Percentiles rank a stretch among this genome's conserved stretches.
Evolutionary conservation across 2,113 vertebrate genomes (phyloP).

Genomic region (Channa maculata): DNA sequence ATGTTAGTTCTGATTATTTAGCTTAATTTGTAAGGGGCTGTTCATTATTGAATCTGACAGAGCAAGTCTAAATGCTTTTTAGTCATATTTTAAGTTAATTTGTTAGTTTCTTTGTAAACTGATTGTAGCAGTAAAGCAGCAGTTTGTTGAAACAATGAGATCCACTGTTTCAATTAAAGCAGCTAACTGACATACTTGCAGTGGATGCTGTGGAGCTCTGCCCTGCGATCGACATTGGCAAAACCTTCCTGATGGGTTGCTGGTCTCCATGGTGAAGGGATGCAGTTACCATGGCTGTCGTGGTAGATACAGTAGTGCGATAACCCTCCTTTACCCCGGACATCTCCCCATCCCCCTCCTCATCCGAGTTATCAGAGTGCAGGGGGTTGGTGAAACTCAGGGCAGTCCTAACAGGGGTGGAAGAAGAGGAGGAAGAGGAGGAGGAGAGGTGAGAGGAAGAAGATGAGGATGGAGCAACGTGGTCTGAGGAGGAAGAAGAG

Average conservation of each 20-base stretch:
- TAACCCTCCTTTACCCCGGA: slow-evolving; percentile 40
- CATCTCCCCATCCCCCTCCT: slow-evolving; percentile 86
- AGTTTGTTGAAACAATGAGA: slow-evolving; percentile 3
- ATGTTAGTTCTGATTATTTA: neutral
- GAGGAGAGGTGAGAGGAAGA: slow-evolving; percentile 71
- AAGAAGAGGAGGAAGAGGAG: slow-evolving; percentile 70
- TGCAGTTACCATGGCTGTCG: slow-evolving; percentile 88
- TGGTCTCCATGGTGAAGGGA: slow-evolving; percentile 80
- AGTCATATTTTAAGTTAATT: no score
- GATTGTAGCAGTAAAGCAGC: slow-evolving; percentile 9
- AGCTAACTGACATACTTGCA: slow-evolving; percentile 86
- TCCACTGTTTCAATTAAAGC: slow-evolving; percentile 1
- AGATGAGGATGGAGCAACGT: slow-evolving; percentile 64
- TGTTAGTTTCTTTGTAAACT: neutral
- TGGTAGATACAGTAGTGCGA: slow-evolving; percentile 85
- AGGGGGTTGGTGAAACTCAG: slow-evolving; percentile 97
- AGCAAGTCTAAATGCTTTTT: no score
- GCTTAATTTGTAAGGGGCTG: neutral
- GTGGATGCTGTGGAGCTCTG: slow-evolving; percentile 77
- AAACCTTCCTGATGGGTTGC: slow-evolving; percentile 87
- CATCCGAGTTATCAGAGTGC: slow-evolving; percentile 94
- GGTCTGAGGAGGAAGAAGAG: slow-evolving; percentile 74
- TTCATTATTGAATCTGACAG: neutral
- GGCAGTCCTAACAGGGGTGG: slow-evolving; percentile 82
- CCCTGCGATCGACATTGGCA: slow-evolving; percentile 92